Conservation (phyloP, 1,140 invertebrate species). For the Eriocheir sinensis region DNA sequence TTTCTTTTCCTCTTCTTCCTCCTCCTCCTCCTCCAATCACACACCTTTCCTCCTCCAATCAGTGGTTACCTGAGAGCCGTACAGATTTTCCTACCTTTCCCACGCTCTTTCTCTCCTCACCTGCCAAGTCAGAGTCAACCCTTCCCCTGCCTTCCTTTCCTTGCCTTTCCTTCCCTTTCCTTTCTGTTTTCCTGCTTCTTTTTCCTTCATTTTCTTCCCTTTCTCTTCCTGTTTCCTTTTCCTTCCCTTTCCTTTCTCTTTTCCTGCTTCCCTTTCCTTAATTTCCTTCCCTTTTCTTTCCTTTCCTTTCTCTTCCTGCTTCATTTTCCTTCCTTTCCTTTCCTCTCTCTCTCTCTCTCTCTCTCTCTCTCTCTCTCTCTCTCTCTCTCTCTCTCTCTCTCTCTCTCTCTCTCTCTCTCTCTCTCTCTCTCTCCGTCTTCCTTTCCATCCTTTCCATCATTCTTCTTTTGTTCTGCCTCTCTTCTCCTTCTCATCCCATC, state of each 20-base stretch:
- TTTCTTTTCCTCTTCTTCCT: constrained; percentile 5
- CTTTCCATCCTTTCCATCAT: background rate
- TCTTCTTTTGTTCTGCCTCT: background rate
- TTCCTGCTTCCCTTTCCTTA: background rate
- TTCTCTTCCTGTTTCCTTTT: background rate
- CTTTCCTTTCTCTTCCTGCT: background rate
- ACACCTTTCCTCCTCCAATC: too few relatives aligned
- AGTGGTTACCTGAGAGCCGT: too few relatives aligned
- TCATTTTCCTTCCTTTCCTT: background rate
- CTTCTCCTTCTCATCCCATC: background rate
- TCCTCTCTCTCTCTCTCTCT: background rate
- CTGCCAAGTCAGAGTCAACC: background rate
- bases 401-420: background rate
- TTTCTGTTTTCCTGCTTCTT: background rate
- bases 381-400: too few relatives aligned
- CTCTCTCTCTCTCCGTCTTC: background rate
- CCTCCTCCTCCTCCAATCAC: background rate
- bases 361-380: background rate
- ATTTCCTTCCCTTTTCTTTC: background rate
- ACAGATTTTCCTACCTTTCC: background rate
- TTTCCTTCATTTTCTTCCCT: background rate
- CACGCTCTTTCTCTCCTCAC: background rate
- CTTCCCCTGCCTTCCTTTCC: background rate
- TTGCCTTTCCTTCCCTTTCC: too few relatives aligned
- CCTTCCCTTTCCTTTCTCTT: background rate